Evolutionary conservation across 2,113 vertebrate species (phyloP), one percentile per base, ranked within the genome.

Genomic region (Nothoprocta pentlandii): DNA sequence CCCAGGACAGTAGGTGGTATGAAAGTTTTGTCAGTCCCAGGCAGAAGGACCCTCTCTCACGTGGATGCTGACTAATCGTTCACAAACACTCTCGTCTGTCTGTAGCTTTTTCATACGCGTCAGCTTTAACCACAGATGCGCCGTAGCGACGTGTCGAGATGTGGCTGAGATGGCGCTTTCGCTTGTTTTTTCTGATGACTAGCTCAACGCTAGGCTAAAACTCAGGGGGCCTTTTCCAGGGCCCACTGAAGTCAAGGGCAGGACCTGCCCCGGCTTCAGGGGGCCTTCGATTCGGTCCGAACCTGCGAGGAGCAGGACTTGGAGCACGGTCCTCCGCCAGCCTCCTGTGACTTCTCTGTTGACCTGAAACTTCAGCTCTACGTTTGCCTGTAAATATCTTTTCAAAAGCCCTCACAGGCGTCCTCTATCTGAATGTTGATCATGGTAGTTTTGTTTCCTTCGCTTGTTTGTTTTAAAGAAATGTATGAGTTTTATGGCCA

Each of bases 91-190:
- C 1, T 0, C 93, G 86, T 87, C 86, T 86, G 1, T 85, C 30
- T 42, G 84, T 95, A 92, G 73, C 88, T 85, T 87, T 93, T 96
- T 87, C 85, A 90, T 93, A 74, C 73, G 76, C 39, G 74, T 87
- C 80, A 67, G 80, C 96, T 96, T 94, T 95, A 93, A 80, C 67
- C 80, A 77, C 80, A 78, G 68, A 58, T 23, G 63, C 46, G 51
- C 62, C 71, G 69, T 86, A 90, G 73, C 53, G 41, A 4, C 0
- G 5, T 28, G 36, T 46, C 69, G 62, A 74, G 71, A 64, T 77
- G 28, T 0, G 3, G 34, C 46, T 32, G 80, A 86, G 86, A 16
- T 14, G 62, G 46, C 0, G 0, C 49, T 96, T 86, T 59, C 64
- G 36, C 49, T 89, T 39, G 71, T 7, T 59, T 80, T 47, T 61